Evolutionary conservation across 2,888 invertebrate species (phyloP), one percentile per base, ranked within the genome.

Genomic region (Oscheius sp.): DNA sequence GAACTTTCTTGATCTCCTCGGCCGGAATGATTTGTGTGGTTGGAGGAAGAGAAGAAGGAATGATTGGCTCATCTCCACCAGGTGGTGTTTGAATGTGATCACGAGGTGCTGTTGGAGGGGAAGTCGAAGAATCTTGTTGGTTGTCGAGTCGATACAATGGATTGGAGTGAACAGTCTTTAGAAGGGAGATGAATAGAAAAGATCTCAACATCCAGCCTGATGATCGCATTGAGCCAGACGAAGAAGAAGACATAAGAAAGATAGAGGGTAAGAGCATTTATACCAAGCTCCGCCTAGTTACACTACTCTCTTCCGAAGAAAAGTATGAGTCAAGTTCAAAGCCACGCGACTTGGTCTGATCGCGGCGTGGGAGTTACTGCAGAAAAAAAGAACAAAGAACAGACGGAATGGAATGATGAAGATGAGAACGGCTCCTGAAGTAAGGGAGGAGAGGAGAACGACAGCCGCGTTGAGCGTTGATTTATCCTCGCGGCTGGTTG

Each of bases 401-500:
- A 15, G 42, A 12, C 15, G 42, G n/a, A 42, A n/a, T 3, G 37
- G 37, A 34, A 34, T 15, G 42, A 15, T 42, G 42, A 42, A 42
- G 17, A 12, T n/a, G 15, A 12, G 4, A 12, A 12, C 3, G 5
- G 12, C 4, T 42, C 17, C n/a, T n/a, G 42, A 42, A 17, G 42
- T n/a, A n/a, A n/a, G 17, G 42, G 12, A 42, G 5, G 12, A 42
- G 48, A 17, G 23, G 48, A 17, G 48, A 15, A 17, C 48, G 20
- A 48, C 48, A 48, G 48, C 48, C 48, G 48, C 48, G 17, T 23
- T 20, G 23, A 6, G 48, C n/a, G n/a, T n/a, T 48, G 48, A 48
- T 48, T 48, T 25, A 48, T 48, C 48, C 48, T 48, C 48, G 48
- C 23, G 39, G 42, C 58, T 58, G 58, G 58, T 42, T 25, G 58